Conservation (phyloP, 2,888 invertebrate genomes). For the Pandemis heparana region DNA sequence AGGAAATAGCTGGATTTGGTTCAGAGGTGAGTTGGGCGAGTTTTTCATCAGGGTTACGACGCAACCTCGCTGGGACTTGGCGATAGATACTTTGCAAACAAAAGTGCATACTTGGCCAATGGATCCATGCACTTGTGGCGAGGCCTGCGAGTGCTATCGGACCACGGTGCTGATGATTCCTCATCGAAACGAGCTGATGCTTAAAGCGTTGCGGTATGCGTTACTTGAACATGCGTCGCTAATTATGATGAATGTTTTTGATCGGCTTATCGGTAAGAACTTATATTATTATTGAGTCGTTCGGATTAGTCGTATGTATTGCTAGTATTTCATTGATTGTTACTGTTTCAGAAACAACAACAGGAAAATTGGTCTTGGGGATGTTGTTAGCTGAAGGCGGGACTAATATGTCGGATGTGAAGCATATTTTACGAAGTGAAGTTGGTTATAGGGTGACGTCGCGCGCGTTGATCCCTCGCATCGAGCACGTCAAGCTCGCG, state of each 20-base stretch:
- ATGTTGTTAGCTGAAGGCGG: conserved; percentile 75
- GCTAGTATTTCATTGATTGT: background rate
- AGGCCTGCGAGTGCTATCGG: conserved; percentile 75
- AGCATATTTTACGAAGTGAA: conserved; percentile 68
- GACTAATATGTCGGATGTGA: conserved; percentile 69
- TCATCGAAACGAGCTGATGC: conserved; percentile 75
- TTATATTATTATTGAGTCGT: background rate
- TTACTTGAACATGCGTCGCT: conserved; percentile 72
- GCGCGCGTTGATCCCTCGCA: conserved; percentile 58
- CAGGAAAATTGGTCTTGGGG: conserved; percentile 69
- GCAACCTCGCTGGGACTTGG: conserved; percentile 75
- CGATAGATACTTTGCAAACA: conserved; percentile 69
- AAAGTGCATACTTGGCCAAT: conserved; percentile 70
- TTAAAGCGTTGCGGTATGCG: conserved; percentile 71
- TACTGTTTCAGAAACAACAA: conserved; percentile 65
- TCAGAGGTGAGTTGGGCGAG: conserved; percentile 71
- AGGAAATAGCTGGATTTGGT: conserved; percentile 77
- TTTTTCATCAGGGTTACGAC: conserved; percentile 75
- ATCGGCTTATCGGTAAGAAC: conserved; percentile 68
- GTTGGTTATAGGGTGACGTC: conserved; percentile 65
- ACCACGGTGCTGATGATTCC: conserved; percentile 70
- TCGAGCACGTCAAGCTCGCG: conserved; percentile 61
- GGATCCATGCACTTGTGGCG: conserved; percentile 75
- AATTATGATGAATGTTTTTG: conserved; percentile 73
- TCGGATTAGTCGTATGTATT: background rate